Base-by-base conservation (phyloP, 2,113 vertebrate genomes). In the Pseudopipra pipra region DNA sequence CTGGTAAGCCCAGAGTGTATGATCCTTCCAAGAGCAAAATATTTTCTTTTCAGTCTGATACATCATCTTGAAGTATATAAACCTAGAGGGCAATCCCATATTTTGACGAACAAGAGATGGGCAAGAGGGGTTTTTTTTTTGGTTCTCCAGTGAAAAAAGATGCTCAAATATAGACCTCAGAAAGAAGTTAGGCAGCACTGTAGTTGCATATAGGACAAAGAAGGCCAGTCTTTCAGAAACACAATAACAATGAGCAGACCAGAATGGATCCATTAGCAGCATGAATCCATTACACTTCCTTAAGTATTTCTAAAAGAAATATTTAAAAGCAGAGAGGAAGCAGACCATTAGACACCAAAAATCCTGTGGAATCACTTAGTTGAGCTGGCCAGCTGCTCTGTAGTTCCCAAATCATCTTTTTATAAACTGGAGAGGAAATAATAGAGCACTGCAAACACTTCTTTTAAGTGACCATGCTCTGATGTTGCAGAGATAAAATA, bases 21-120 rank as follows among this genome's bases (percentile, higher is more conserved):
- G 39, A 85, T 83, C 81, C 63, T 95, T 87, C 41, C 51, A 89
- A 76, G 23, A 85, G 66, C 27, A 80, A 91, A 95, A 82, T 62
- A 84, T 89, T 91, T 84, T 49, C 49, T 84, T 72, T 93, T 93
- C 65, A 93, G 43, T 70, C 72, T 91, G 37, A 19, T 68, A 85
- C 83, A 55, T 92, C 44, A 73, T 44, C 85, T 79, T 30, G 8
- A 62, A 83, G 25, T 73, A 58, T 56, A 74, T 10, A 94, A 96
- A 89, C 47, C 49, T 18, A 62, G 41, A 82, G 16, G 18, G 22
- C 19, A 85, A 83, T 37, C 25, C 39, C 28, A 5, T 49, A 58
- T 62, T 56, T 73, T 58, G 22, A 14, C 41, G 83, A 90, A 41
- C 11, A 87, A 66, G 30, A 73, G 43, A 73, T 27, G 9, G 19